Evolutionary conservation across 2,888 invertebrate species (phyloP), one percentile per base, ranked within the genome.

Genomic region (Eustalomyia histrio): DNA sequence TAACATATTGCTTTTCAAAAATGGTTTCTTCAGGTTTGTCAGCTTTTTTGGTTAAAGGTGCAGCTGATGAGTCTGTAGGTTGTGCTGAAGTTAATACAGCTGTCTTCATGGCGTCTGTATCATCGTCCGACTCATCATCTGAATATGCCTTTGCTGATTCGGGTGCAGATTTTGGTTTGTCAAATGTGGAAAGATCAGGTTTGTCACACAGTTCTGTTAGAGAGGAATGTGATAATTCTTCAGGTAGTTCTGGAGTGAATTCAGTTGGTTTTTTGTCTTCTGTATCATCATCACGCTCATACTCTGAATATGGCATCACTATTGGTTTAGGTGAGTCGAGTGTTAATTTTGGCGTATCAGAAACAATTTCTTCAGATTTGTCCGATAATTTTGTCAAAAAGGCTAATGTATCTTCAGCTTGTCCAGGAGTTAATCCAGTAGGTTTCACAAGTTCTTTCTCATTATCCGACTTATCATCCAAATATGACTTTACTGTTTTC

Each of bases 1-100:
- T 63, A 10, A 74, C 68, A 43, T 67, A 57, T 61, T 61, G 17
- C 61, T 43, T 33, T 17, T 47, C n/a, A 8, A 14, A 39, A 39
- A 12, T 3, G 14, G 10, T 39, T 0, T 3, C 1, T 1, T 39
- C 10, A 1, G 14, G 12, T 12, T 39, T 39, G 2, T 39, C 29
- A 29, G 29, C 3, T 7, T 6, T 4, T 7, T 58, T 63, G 10
- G 12, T 55, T 47, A 17, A 12, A 29, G 29, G 7, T 1, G 7
- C 6, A 3, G 5, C 29, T 1, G 7, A 7, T 6, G 29, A 29
- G 29, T 7, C 29, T 29, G 3, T 29, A 29, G 7, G 29, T 29
- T 24, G 24, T 24, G 2, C 24, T 35, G 8, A 35, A 35, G 35
- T 35, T 10, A 35, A 35, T 6, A 3, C 35, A 35, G 35, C 1